A percentile compares a stretch with the other conserved stretches of the same genome.
These are phyloP conservation scores for Tyto alba DNA, from an alignment of 2,113 vertebrate species.

Conservation along the genomic window DNA sequence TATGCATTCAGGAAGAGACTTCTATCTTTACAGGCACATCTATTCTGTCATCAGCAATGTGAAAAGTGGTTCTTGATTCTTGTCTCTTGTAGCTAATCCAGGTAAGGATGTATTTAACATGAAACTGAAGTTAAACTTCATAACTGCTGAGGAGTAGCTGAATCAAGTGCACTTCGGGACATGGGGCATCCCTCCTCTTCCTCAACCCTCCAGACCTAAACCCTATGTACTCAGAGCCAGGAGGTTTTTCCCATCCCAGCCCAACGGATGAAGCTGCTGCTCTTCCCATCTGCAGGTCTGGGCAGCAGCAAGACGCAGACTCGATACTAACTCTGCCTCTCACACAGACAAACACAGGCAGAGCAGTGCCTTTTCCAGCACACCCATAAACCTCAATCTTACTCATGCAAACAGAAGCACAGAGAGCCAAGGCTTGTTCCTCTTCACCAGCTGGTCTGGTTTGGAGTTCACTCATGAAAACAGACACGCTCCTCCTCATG, in stretches of 20 bases:
- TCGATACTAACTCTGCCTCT: accelerated
- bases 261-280: neutral
- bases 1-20: neutral
- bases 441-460: too few species aligned
- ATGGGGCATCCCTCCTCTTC: neutral
- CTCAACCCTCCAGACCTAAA: neutral
- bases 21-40: neutral
- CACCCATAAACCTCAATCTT: neutral
- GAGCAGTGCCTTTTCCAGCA: neutral
- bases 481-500: neutral
- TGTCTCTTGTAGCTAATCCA: neutral
- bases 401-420: neutral
- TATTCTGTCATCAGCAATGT: neutral
- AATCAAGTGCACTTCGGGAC: neutral
- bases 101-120: neutral
- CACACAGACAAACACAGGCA: neutral
- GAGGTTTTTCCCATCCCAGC: neutral
- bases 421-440: neutral
- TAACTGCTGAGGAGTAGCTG: neutral
- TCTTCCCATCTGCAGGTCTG: neutral
- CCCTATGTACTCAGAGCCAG: neutral
- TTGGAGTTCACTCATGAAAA: neutral
- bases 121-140: neutral
- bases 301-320: neutral
- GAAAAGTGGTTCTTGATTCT: neutral